Evolutionary conservation across 2,113 vertebrate species (phyloP), one percentile per base, ranked within the genome.

Genomic region (Odontophorus gujanensis): DNA sequence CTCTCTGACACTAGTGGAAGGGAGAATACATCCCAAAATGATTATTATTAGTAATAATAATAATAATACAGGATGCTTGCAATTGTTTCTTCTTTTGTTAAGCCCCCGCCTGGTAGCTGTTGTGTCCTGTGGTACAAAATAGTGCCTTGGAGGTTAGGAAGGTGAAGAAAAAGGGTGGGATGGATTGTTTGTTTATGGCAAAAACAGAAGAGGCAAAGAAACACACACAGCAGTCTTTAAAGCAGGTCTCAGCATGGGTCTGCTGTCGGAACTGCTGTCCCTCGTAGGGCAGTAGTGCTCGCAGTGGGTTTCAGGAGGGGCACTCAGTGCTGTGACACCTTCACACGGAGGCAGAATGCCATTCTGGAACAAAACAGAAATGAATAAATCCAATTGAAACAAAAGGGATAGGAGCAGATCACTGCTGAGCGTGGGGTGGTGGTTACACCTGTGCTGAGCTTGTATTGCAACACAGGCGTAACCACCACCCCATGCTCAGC

Each of bases 201-300:
- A 21, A 34, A 32, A 4, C 19, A 42, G 34, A 22, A 36, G n/a
- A 32, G 57, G 14, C 18, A 28, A 7, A 55, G 66, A 47, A 67
- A 28, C 21, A 42, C 0, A 1, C 2, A 6, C 9, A 17, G 45
- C 6, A 3, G 38, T 38, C 2, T 9, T 43, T 28, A 47, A 30
- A 0, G 9, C 1, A 2, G 63, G 6, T 19, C 11, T 28, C 5
- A 8, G 66, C 28, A 34, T 11, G 1, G 2, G 1, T 10, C 53
- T 38, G 17, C 55, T 1, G 2, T 32, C 3, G 8, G 18, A 18
- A 10, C 10, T 26, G 34, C 20, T 7, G 26, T 8, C 32, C 1
- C 36, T 19, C 26, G 38, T 21, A 55, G 57, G 72, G 8, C 12
- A 26, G 4, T 8, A 34, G 7, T 0, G 1, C 30, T 50, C 15